phyloP scores from a whole-genome alignment of 2,888 invertebrate species.

The Nephrotoma flavescens region DNA sequence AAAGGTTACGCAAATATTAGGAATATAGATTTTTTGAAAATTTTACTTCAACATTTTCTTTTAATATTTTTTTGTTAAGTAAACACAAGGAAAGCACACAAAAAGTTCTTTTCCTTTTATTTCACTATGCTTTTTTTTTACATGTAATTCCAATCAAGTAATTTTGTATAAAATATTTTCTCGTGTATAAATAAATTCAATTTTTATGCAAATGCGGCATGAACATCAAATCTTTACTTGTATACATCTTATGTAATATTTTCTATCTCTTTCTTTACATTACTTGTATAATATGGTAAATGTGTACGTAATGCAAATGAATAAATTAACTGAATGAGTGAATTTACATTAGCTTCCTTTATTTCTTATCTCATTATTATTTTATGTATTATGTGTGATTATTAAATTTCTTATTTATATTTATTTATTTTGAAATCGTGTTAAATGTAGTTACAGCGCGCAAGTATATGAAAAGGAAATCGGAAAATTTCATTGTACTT shows the following conservation, averaged over 20 bases:
- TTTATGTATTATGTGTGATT: not conserved
- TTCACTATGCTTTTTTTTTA: not conserved
- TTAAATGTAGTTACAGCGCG: not conserved
- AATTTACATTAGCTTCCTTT: not conserved
- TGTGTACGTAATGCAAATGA: not conserved
- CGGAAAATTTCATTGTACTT: not conserved
- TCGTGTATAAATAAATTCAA: not conserved
- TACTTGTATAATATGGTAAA: no score
- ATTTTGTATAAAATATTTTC: not conserved
- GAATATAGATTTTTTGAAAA: not conserved
- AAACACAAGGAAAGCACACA: not conserved
- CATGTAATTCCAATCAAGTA: not conserved
- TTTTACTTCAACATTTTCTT: not conserved
- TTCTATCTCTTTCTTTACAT: not conserved
- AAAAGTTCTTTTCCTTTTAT: not conserved
- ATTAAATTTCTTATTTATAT: not conserved
- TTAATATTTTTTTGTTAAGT: not conserved
- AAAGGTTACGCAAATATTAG: not conserved
- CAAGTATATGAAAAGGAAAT: not conserved
- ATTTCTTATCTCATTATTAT: not conserved
- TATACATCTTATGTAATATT: not conserved
- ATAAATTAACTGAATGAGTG: not conserved
- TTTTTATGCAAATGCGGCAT: not conserved
- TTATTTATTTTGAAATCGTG: not conserved
- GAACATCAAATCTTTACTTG: not conserved